A percentile compares a stretch with the other conserved stretches of the same genome.
Conservation (phyloP, 2,797 vertebrate genomes). For the Valencia hispanica region DNA sequence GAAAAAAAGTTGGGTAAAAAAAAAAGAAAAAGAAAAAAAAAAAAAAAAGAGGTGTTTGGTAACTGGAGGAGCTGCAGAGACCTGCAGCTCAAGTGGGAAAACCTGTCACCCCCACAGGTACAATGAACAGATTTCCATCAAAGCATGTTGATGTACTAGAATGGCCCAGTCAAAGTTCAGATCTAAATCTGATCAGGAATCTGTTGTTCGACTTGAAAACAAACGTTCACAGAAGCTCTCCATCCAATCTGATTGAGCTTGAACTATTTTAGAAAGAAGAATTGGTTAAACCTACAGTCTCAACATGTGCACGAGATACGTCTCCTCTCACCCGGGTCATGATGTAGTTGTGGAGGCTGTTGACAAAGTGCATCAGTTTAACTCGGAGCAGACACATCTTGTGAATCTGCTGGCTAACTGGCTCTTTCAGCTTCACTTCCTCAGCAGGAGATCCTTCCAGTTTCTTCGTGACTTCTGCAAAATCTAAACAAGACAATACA, state of each 20-base stretch:
- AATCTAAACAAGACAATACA: slow-evolving; percentile 73
- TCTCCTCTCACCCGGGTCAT: slow-evolving; percentile 90
- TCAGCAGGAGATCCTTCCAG: slow-evolving; percentile 73
- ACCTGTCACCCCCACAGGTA: no score
- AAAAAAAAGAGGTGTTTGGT: no score
- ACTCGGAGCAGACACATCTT: slow-evolving; percentile 95
- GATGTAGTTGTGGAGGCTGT: slow-evolving; percentile 99
- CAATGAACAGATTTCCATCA: no score
- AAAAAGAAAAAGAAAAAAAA: no score
- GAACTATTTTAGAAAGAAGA: neutral
- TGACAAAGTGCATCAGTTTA: slow-evolving; percentile 99
- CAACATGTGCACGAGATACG: neutral
- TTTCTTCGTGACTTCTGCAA: slow-evolving; percentile 82
- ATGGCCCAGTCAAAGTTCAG: neutral
- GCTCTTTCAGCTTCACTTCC: slow-evolving; percentile 75
- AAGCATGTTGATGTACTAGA: neutral
- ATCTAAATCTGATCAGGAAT: neutral
- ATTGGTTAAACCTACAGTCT: neutral
- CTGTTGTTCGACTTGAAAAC: neutral
- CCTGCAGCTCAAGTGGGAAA: no score
- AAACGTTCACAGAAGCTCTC: neutral
- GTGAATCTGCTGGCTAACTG: slow-evolving; percentile 90
- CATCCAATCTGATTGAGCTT: neutral
- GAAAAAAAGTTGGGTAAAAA: neutral
- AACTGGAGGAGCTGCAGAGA: no score